Conservation (phyloP, 2,888 invertebrate species). For the Xanthorhoe spadicearia region DNA sequence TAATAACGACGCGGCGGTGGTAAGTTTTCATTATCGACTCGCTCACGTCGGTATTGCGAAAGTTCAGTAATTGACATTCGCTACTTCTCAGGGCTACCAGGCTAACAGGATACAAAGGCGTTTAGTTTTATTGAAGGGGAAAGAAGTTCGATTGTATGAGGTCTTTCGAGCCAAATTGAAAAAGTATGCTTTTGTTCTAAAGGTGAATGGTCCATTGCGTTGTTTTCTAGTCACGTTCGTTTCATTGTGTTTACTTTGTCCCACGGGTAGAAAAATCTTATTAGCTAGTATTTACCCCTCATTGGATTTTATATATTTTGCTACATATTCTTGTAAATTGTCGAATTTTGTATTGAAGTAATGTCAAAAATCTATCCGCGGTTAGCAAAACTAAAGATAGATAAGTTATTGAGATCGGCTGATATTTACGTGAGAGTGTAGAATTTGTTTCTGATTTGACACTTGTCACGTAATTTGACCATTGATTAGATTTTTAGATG, state of each 20-base stretch:
- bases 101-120: constrained; percentile 45
- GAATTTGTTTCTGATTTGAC: too few relatives aligned
- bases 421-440: too few relatives aligned
- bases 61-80: constrained; percentile 69
- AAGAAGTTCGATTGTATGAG: constrained; percentile 26
- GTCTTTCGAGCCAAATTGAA: constrained; percentile 21
- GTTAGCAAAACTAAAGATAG: too few relatives aligned
- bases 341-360: too few relatives aligned
- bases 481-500: too few relatives aligned
- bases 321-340: neutral
- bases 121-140: constrained; percentile 30
- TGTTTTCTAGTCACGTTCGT: constrained; percentile 3
- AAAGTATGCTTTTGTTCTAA: constrained; percentile 23
- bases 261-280: too few relatives aligned
- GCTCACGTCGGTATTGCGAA: constrained; percentile 59
- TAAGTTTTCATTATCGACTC: constrained; percentile 60
- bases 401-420: too few relatives aligned
- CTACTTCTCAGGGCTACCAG: constrained; percentile 37
- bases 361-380: too few relatives aligned
- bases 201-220: neutral
- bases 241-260: constrained; percentile 4
- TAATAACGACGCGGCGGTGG: constrained; percentile 51
- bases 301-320: too few relatives aligned
- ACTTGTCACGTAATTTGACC: neutral
- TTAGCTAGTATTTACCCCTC: too few relatives aligned